These are phyloP conservation scores for Colostygia pectinataria DNA, from an alignment of 2,888 invertebrate species.

Conservation along the genomic window DNA sequence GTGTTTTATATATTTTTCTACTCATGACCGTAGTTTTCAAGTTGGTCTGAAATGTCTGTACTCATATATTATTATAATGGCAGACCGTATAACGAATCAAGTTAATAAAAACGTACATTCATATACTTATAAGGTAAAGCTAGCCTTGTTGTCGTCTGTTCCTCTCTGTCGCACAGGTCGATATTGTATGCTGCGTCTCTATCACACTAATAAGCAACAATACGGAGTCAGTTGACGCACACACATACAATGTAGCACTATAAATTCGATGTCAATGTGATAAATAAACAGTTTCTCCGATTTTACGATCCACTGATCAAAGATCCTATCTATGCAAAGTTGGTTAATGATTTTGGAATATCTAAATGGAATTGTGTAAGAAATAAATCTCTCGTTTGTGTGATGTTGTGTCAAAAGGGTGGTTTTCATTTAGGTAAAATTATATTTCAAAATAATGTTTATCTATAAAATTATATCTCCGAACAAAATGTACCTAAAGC, in stretches of 20 bases:
- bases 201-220: slow-evolving; percentile 73
- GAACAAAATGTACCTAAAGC: too few relatives aligned
- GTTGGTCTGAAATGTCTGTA: slow-evolving; percentile 61
- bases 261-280: slow-evolving; percentile 68
- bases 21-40: slow-evolving; percentile 49
- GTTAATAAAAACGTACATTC: slow-evolving; percentile 80
- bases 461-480: too few relatives aligned
- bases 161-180: slow-evolving; percentile 62
- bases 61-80: slow-evolving; percentile 76
- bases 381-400: slow-evolving; percentile 10
- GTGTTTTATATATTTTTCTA: slow-evolving; percentile 36
- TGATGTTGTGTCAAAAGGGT: slow-evolving; percentile 3
- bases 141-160: slow-evolving; percentile 74
- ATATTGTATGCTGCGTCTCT: slow-evolving; percentile 56
- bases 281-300: slow-evolving; percentile 81
- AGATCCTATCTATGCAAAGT: slow-evolving; percentile 77
- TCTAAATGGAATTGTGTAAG: slow-evolving; percentile 38
- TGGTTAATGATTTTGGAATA: slow-evolving; percentile 68
- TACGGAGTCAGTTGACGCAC: slow-evolving; percentile 49
- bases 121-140: slow-evolving; percentile 77
- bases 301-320: slow-evolving; percentile 78
- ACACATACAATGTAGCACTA: slow-evolving; percentile 44
- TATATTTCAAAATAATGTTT: too few relatives aligned
- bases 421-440: neutral
- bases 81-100: slow-evolving; percentile 74